Base-by-base conservation (phyloP, 2,797 vertebrate genomes). In the Loriculus beryllinus region DNA sequence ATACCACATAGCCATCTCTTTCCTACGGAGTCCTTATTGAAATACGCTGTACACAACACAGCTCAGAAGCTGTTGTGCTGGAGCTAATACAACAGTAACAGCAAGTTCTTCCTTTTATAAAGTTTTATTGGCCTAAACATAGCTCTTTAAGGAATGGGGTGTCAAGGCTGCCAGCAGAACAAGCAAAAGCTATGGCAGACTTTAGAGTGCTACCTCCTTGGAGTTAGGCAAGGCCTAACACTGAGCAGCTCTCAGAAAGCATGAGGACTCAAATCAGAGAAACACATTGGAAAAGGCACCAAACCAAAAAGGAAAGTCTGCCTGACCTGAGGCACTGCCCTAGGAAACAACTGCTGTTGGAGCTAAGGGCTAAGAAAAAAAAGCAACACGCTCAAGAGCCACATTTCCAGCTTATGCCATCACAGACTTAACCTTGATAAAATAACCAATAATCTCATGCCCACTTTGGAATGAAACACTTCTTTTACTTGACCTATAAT, bases 1-100 rank as follows among this genome's bases (percentile, higher is more conserved):
- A 31, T 10, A 54, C 6, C 64, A 79, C 0, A 0, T 0, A 76
- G 18, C 18, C 39, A 52, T 5, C 51, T 48, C 67, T 45, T 71
- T 79, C n/a, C 40, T 23, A 7, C 7, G 31, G 43, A 88, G 67
- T 77, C n/a, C 59, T 70, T 43, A 82, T 7, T 59, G 12, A 76
- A 86, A 62, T 72, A 79, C 22, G 77, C 23, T 12, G 6, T 2
- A 37, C 16, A 23, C 11, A 82, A 37, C 23, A 33, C 14, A 54
- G 25, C 0, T 3, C 51, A 90, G 35, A 37, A 79, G 33, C 59
- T 84, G 57, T 56, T 76, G 31, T 70, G 60, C n/a, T 49, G 40
- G 22, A 82, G 54, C 4, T 40, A 31, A 40, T 4, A 54, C 11
- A 49, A 49, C 0, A 71, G 14, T 4, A 67, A 86, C 6, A 69